Evolutionary conservation across 2,113 vertebrate species (phyloP), one percentile per base, ranked within the genome.

Genomic region (Dolichallabes microphthalmus): DNA sequence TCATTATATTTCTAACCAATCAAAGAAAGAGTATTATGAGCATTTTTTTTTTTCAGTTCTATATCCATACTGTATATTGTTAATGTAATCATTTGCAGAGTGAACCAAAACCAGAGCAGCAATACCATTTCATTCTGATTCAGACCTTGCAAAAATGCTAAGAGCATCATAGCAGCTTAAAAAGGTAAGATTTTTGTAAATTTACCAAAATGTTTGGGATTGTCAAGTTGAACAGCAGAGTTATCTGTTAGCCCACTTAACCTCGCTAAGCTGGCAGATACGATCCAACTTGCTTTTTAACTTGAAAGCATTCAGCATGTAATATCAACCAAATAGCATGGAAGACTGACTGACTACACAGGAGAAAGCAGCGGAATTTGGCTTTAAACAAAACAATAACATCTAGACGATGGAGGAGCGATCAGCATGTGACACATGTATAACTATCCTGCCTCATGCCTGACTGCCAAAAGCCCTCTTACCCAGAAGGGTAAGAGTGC

Each of bases 391-490:
- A 89, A 89, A 89, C 86, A 89, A 89, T 89, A 88, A 86, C 82
- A 88, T 68, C 35, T 53, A 50, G 61, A 77, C 79, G 74, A 84
- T 58, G 74, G 63, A 87, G 55, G 75, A 60, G 32, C 32, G 84
- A 87, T 87, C 80, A 85, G 13, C 60, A 58, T 61, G 69, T 74
- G 77, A 87, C 83, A 83, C 79, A 77, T 45, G 58, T 71, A 86
- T 81, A 53, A 53, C 78, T 50, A 53, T 76, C 68, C 86, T 83
- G 80, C 63, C 80, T 75, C 76, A 83, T 55, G 86, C 83, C 60
- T 89, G 88, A 89, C 88, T 89, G 86, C 83, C 84, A 83, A 87
- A 89, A n/a, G 53, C 82, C 85, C 82, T 63, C 73, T 87, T 88
- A 82, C 71, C 86, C 80, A 45, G 66, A 83, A 84, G 76, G 53